Base-by-base conservation (phyloP, 1,140 invertebrate genomes). In the Nylanderia fulva region DNA sequence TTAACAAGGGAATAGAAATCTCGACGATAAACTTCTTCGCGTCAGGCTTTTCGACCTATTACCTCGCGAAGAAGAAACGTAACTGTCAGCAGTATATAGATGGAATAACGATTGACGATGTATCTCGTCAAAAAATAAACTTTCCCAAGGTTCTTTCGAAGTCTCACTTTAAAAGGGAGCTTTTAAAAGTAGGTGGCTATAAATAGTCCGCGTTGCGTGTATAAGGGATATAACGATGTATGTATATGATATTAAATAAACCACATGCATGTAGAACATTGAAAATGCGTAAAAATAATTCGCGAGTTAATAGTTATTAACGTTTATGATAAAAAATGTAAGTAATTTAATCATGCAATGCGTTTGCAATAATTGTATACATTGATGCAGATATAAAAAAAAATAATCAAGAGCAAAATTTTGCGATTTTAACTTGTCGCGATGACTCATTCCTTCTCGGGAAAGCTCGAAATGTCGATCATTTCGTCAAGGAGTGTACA, bases 11-110 rank as follows among this genome's bases (percentile, higher is more conserved):
- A 33, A 21, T 9, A 27, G 29, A 56, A 36, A 33, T 56, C 69
- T 56, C 48, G 11, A 36, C 15, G 29, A 72, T 58, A 56, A 56
- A 39, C 24, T 58, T 56, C 33, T 2, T 27, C 69, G 33, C 9
- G 69, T 56, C 29, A 56, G 7, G 52, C 33, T 56, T 56, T 58
- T 33, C 33, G 33, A 74, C 9, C 29, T 54, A 72, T 72, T 54
- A 36, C 29, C 1, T 56, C 69, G n/a, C n/a, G 0, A 1, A 36
- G n/a, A 39, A 56, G 48, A 33, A 72, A 29, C 39, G 18, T 56
- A 45, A 54, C 52, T 24, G 52, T 74, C 69, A 42, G 68, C 27
- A 52, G 15, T 69, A 27, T 69, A 27, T 48, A 48, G 68, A 39
- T 39, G 33, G 11, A 56, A 4, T 24, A 42, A 39, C n/a, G 21